Evolutionary conservation across 2,113 vertebrate genomes (phyloP).

Genomic region (Micromys minutus): DNA sequence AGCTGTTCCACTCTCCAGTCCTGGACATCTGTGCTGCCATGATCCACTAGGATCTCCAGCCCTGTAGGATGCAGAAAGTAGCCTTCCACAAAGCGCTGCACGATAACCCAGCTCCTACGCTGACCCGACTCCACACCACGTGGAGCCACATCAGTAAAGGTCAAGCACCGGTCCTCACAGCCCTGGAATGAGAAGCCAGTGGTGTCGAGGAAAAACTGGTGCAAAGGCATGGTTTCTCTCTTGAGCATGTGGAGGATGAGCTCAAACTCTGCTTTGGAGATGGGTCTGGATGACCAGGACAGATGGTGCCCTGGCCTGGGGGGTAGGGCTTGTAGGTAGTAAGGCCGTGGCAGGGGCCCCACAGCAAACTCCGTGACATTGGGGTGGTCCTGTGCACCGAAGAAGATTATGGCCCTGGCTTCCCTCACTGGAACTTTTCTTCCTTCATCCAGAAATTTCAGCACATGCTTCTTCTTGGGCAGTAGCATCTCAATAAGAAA

Average conservation of each 20-base stretch:
- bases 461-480: conserved; percentile 28
- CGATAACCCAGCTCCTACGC: background rate
- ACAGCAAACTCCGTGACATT: conserved; percentile 24
- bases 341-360: background rate
- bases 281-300: background rate
- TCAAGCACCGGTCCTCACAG: background rate
- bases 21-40: background rate
- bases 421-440: background rate
- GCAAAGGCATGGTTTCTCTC: background rate
- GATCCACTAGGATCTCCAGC: background rate
- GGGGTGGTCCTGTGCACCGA: background rate
- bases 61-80: background rate
- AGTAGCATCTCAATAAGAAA: conserved; percentile 23
- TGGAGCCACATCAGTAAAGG: background rate
- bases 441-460: background rate
- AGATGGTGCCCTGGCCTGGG: background rate
- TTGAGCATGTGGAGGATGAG: background rate
- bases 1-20: background rate
- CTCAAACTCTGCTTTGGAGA: background rate
- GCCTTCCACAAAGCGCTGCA: background rate
- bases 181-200: background rate
- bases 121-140: background rate
- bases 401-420: background rate
- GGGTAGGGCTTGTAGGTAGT: background rate
- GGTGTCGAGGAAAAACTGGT: background rate